Percentiles rank a stretch among this genome's conserved stretches.
Evolutionary conservation across 37 sponge, comb jelly and placozoan genomes (phyloP).

Genomic region (Ephydatia muelleri): DNA sequence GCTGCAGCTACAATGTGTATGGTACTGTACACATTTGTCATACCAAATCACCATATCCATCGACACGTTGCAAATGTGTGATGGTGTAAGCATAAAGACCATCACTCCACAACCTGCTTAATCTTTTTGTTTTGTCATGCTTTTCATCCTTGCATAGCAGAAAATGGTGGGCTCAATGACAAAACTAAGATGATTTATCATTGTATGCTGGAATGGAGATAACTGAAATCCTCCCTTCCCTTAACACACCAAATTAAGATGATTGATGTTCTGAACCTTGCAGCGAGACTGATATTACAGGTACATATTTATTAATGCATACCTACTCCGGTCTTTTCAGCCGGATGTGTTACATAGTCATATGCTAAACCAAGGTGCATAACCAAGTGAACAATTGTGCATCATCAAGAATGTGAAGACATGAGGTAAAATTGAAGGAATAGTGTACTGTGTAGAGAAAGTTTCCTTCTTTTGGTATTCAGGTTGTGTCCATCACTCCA

Average conservation of each 20-base stretch:
- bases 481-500: not conserved
- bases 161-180: not conserved
- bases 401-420: constrained; percentile 1
- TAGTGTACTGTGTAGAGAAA: not conserved
- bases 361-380: too few species aligned
- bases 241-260: not conserved
- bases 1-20: too few species aligned
- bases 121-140: too few species aligned
- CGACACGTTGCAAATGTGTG: not conserved
- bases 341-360: not conserved
- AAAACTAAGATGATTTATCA: not conserved
- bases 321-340: too few species aligned
- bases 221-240: not conserved
- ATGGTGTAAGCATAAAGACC: not conserved
- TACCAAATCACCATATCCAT: too few species aligned
- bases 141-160: not conserved
- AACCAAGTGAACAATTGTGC: not conserved
- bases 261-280: not conserved
- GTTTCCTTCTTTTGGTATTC: not conserved
- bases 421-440: not conserved
- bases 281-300: too few species aligned
- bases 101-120: not conserved
- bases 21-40: not conserved
- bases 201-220: not conserved
- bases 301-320: too few species aligned